These are phyloP conservation scores for Therioaphis trifolii DNA, from an alignment of 2,888 invertebrate species.

Conservation along the genomic window DNA sequence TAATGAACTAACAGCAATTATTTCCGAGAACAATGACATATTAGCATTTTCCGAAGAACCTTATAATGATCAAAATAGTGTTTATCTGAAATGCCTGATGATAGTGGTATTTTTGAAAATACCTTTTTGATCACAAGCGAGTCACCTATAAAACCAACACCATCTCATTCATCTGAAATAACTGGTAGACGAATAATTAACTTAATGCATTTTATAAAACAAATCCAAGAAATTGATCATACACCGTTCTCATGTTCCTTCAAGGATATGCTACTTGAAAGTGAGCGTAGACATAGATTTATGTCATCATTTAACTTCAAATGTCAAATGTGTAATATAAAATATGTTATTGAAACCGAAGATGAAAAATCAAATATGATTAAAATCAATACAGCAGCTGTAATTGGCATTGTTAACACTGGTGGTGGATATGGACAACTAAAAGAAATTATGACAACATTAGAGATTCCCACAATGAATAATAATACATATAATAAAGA, in stretches of 20 bases:
- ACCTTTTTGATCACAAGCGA: no score
- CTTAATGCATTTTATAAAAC: background rate
- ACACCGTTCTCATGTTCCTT: constrained; percentile 1
- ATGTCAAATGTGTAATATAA: constrained; percentile 23
- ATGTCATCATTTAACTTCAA: constrained; percentile 1
- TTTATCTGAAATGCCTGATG: no score
- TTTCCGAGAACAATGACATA: no score
- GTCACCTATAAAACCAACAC: no score
- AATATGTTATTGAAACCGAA: constrained; percentile 3
- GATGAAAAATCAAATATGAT: background rate
- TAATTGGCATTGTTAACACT: background rate
- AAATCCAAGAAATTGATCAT: constrained; percentile 11
- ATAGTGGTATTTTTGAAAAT: no score
- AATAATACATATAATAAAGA: background rate
- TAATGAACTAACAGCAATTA: no score
- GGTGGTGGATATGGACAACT: constrained; percentile 7
- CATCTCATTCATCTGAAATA: background rate
- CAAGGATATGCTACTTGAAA: constrained; percentile 6
- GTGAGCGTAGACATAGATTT: background rate
- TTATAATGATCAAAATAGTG: no score
- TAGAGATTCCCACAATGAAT: background rate
- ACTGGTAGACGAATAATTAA: constrained; percentile 15
- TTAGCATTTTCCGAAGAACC: no score
- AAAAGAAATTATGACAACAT: background rate
- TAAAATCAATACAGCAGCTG: constrained; percentile 3